phyloP scores from a whole-genome alignment of 2,888 invertebrate genomes.

The Cephus pygmeus region DNA sequence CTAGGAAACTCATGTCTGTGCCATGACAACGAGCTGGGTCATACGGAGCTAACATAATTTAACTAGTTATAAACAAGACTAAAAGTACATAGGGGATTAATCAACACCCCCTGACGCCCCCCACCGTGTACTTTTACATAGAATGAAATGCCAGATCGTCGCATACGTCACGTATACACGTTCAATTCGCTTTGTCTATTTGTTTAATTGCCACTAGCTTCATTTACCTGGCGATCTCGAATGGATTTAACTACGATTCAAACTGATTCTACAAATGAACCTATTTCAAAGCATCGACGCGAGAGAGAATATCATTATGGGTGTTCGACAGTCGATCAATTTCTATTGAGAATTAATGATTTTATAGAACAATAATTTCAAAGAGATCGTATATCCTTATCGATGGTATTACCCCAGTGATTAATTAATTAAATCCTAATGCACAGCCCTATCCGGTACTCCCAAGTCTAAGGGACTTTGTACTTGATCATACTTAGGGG shows the following conservation, averaged over 20 bases:
- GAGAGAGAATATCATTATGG: background rate
- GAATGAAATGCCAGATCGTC: background rate
- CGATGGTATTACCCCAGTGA: background rate
- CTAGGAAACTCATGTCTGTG: slow-evolving; percentile 12
- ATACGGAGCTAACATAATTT: background rate
- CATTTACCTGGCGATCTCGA: background rate
- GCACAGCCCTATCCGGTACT: no score
- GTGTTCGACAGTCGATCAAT: background rate
- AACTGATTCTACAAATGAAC: background rate
- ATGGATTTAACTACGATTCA: background rate
- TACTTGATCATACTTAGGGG: background rate
- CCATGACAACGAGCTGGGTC: background rate
- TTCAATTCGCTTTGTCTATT: background rate
- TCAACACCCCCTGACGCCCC: background rate
- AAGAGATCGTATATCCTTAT: background rate
- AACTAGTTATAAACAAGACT: background rate
- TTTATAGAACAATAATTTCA: background rate
- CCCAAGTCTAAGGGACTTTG: background rate
- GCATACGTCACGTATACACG: background rate
- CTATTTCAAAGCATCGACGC: background rate
- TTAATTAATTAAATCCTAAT: no score
- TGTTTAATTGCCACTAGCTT: background rate
- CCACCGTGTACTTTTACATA: background rate
- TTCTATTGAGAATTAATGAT: background rate
- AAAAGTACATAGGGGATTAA: background rate